A percentile compares a stretch with the other conserved stretches of the same genome.
phyloP scores from a whole-genome alignment of 2,888 invertebrate species.

The Dichetophora obliterata region DNA sequence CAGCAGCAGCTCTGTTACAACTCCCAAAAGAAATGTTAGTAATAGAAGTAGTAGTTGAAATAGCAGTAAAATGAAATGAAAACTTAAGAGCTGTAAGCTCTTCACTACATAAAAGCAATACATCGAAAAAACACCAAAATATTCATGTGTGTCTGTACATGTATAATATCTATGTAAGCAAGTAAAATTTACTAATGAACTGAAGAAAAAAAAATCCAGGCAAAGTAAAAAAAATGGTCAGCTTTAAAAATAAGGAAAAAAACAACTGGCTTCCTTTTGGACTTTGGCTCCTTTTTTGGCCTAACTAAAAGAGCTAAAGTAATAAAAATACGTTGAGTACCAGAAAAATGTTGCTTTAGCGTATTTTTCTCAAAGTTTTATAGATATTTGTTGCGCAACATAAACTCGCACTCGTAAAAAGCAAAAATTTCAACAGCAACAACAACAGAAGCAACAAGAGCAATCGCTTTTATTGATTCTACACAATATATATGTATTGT shows the following conservation, averaged over 20 bases:
- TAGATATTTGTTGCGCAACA: not conserved
- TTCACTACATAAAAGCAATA: no score
- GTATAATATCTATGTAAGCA: no score
- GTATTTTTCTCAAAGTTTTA: not conserved
- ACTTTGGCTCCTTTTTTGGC: not conserved
- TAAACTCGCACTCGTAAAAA: not conserved
- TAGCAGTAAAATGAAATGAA: not conserved
- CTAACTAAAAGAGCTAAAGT: no score
- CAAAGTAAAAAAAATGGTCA: not conserved
- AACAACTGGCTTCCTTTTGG: not conserved
- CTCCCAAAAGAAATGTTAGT: not conserved
- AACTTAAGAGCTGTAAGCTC: not conserved
- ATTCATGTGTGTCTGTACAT: no score
- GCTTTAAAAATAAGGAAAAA: not conserved
- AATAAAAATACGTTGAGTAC: not conserved
- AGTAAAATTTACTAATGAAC: not conserved
- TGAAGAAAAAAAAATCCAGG: not conserved
- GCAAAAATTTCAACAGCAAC: not conserved
- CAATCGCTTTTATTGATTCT: not conserved
- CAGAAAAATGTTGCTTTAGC: not conserved
- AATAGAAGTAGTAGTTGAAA: not conserved
- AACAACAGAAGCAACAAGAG: not conserved
- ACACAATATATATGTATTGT: conserved; percentile 11
- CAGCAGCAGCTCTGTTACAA: not conserved
- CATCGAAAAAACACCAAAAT: no score